Evolutionary conservation across 1,140 invertebrate species (phyloP).

Genomic region (Bicyclus anynana): DNA sequence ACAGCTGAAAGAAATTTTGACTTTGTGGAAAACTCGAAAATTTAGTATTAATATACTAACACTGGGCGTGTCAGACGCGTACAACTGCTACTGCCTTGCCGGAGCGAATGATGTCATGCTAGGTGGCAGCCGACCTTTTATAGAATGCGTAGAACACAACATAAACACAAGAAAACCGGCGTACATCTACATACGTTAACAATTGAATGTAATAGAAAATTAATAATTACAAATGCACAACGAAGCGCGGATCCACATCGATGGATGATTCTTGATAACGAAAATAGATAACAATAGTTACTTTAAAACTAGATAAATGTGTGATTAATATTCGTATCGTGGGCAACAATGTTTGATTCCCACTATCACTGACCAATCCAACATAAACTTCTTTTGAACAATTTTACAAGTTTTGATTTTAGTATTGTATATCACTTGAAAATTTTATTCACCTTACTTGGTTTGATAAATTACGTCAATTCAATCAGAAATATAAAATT

Average conservation of each 20-base stretch:
- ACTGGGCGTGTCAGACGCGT: background rate
- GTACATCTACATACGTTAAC: too few relatives aligned
- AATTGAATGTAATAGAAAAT: conserved; percentile 1
- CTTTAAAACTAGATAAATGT: background rate
- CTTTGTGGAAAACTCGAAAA: background rate
- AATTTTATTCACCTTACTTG: background rate
- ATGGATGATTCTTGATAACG: background rate
- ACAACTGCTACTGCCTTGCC: background rate
- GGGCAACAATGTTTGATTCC: background rate
- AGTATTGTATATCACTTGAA: background rate
- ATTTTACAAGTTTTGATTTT: background rate
- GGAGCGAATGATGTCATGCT: conserved; percentile 3
- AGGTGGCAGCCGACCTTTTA: background rate
- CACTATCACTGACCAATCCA: background rate
- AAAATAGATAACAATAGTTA: background rate
- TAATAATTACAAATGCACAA: conserved; percentile 12
- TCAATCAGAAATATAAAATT: too few relatives aligned
- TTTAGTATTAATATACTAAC: background rate
- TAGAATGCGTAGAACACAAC: background rate
- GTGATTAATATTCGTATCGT: background rate
- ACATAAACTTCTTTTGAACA: background rate
- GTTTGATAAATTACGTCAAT: too few relatives aligned
- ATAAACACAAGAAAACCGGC: background rate
- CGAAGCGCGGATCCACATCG: conserved; percentile 11
- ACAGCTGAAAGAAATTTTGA: conserved; percentile 31